Percentiles rank a stretch among this genome's conserved stretches.
These are phyloP conservation scores for Ornithoptera alexandrae DNA, from an alignment of 2,888 invertebrate species.

Conservation along the genomic window DNA sequence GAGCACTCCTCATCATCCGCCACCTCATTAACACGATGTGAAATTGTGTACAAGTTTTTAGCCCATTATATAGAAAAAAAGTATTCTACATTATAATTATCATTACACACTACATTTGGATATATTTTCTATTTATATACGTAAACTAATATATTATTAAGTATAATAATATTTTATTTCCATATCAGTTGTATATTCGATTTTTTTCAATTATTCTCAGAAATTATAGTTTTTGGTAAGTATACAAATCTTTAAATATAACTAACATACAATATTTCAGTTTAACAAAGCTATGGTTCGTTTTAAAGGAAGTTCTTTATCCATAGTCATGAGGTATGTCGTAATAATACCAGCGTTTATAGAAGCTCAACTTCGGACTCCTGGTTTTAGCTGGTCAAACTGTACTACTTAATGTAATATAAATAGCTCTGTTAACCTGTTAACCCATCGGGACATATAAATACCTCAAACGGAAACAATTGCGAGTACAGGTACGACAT, in stretches of 20 bases:
- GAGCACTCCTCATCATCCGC: too few species aligned
- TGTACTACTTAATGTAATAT: too few species aligned
- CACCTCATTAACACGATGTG: too few species aligned
- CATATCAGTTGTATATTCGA: background rate
- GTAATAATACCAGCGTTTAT: background rate
- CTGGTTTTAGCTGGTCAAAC: too few species aligned
- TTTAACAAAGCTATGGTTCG: background rate
- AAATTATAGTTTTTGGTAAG: slow-evolving; percentile 12
- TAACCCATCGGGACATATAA: too few species aligned
- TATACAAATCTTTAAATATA: slow-evolving; percentile 7
- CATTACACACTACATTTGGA: slow-evolving; percentile 72
- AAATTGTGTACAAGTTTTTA: too few species aligned
- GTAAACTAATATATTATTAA: background rate
- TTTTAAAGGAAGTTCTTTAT: background rate
- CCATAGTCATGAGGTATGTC: background rate
- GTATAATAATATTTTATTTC: background rate
- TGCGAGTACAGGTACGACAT: too few species aligned
- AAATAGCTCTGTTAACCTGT: too few species aligned
- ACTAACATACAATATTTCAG: background rate
- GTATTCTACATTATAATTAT: slow-evolving; percentile 15
- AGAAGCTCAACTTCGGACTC: too few species aligned
- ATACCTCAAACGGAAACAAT: too few species aligned
- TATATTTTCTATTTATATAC: slow-evolving; percentile 41
- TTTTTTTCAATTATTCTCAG: background rate
- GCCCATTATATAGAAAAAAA: too few species aligned